Conservation (phyloP, 2,113 vertebrate genomes). For the Ondatra zibethicus region DNA sequence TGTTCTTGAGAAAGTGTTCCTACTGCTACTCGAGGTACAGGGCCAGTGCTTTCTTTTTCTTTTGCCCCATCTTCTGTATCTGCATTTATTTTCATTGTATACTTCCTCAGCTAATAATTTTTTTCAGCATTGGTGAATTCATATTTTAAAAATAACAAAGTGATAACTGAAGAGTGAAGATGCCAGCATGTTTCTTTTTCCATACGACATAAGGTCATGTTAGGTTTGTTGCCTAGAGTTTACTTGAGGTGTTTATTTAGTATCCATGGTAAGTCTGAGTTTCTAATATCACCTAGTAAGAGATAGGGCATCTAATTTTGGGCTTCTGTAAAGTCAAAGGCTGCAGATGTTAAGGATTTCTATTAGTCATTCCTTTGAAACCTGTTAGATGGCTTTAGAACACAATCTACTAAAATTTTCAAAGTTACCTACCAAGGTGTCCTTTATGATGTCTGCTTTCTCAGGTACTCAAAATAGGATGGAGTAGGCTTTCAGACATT, state of each 20-base stretch:
- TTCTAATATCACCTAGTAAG: background rate
- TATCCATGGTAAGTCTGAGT: background rate
- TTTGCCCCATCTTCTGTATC: background rate
- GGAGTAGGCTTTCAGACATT: background rate
- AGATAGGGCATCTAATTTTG: background rate
- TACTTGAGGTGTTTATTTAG: background rate
- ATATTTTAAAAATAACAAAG: background rate
- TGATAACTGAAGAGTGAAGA: slow-evolving; percentile 26
- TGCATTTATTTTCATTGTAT: background rate
- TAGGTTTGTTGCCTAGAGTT: background rate
- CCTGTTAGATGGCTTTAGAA: slow-evolving; percentile 29
- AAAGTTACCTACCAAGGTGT: background rate
- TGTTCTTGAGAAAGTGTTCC: background rate
- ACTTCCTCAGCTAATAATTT: background rate
- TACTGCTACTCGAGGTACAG: background rate
- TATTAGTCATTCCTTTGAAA: slow-evolving; percentile 19
- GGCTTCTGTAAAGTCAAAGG: slow-evolving; percentile 13
- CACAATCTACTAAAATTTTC: background rate
- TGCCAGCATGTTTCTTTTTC: background rate
- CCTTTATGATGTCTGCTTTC: background rate
- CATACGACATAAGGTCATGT: background rate
- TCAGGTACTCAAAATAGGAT: background rate
- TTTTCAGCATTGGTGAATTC: slow-evolving; percentile 8
- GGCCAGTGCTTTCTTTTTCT: background rate
- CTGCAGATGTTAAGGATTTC: slow-evolving; percentile 25